Percentiles rank a stretch among this genome's conserved stretches.
phyloP scores from a whole-genome alignment of 2,888 invertebrate genomes.

The Papilio protenor region DNA sequence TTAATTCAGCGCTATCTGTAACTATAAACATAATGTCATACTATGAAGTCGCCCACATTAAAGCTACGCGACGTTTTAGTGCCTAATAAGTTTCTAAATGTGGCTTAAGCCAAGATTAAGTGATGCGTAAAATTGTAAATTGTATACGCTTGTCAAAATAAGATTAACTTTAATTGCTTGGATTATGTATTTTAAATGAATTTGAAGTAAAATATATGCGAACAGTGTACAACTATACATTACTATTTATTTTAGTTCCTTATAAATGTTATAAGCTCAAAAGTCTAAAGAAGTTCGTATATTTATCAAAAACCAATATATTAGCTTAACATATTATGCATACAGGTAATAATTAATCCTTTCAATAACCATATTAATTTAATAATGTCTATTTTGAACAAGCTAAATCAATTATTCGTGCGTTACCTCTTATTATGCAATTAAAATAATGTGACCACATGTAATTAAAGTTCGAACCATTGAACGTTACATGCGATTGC shows the following conservation, averaged over 20 bases:
- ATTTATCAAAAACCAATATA: not conserved
- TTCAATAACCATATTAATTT: not conserved
- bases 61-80: slow-evolving; percentile 7
- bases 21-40: slow-evolving; percentile 1
- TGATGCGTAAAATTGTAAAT: slow-evolving; percentile 45
- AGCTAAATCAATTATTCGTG: slow-evolving; percentile 62
- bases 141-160: slow-evolving; percentile 28
- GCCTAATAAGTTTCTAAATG: slow-evolving; percentile 8
- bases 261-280: not conserved
- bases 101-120: slow-evolving; percentile 8
- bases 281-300: not conserved
- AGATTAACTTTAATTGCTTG: not conserved
- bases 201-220: not conserved
- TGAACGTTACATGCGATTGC: slow-evolving; percentile 61
- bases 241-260: not conserved
- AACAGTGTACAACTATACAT: not conserved
- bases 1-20: not conserved
- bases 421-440: slow-evolving; percentile 43
- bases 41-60: not conserved
- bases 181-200: not conserved
- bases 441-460: slow-evolving; percentile 59
- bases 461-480: slow-evolving; percentile 57
- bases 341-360: no score
- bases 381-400: slow-evolving; percentile 39
- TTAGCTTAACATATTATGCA: not conserved